phyloP scores from a whole-genome alignment of 2,888 invertebrate species.

The Sesia apiformis region DNA sequence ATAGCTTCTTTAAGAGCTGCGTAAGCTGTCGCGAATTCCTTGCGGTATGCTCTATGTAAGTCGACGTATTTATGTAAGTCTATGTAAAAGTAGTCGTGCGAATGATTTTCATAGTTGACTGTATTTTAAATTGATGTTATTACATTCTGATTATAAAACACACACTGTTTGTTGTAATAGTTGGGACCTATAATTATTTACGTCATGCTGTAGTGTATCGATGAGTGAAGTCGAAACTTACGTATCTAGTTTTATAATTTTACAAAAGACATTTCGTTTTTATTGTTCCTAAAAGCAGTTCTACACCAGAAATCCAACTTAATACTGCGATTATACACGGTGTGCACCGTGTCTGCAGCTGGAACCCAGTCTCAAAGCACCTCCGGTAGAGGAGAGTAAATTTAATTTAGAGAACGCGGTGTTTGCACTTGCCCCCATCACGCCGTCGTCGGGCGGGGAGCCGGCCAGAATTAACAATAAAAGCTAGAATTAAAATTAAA shows the following conservation, averaged over 20 bases:
- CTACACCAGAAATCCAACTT: background rate
- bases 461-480: background rate
- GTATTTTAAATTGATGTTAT: too few relatives aligned
- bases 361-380: background rate
- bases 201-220: too few relatives aligned
- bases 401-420: background rate
- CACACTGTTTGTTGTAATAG: too few relatives aligned
- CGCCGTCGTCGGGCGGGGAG: background rate
- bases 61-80: too few relatives aligned
- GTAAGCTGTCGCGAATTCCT: too few relatives aligned
- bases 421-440: background rate
- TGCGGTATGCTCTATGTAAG: too few relatives aligned
- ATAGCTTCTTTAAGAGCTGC: too few relatives aligned
- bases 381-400: background rate
- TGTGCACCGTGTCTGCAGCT: background rate
- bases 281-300: background rate
- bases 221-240: too few relatives aligned
- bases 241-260: background rate
- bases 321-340: background rate
- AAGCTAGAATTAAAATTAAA: background rate
- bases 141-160: too few relatives aligned
- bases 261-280: background rate
- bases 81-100: too few relatives aligned
- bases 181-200: too few relatives aligned
- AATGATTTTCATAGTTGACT: too few relatives aligned